Conservation (phyloP, 2,113 vertebrate species). For the Meriones unguiculatus region DNA sequence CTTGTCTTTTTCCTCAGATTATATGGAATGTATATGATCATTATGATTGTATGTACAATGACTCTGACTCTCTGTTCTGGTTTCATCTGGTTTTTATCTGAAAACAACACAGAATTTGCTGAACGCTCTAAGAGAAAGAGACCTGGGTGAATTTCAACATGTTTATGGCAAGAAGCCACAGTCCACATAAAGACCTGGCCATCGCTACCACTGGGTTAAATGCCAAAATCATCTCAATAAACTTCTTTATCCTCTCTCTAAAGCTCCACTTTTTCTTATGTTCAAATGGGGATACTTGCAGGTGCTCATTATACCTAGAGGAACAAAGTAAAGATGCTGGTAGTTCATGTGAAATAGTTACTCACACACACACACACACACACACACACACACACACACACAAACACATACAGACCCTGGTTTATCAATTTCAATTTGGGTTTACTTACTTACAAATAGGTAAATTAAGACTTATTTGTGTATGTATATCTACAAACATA, state of each 20-base stretch:
- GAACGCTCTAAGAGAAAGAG: background rate
- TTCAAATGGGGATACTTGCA: background rate
- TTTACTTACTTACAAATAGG: background rate
- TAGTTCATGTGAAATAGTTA: background rate
- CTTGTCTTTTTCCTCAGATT: conserved; percentile 10
- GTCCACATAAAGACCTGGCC: background rate
- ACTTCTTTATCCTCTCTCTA: background rate
- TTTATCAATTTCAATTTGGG: background rate
- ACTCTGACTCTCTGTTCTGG: background rate
- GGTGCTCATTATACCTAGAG: background rate
- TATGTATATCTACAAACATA: background rate
- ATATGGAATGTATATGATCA: background rate
- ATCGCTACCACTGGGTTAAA: background rate
- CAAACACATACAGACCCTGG: background rate
- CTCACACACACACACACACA: background rate
- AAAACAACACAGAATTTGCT: background rate
- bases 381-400: background rate
- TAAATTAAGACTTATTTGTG: background rate
- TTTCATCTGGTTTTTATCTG: background rate
- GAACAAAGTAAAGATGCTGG: background rate
- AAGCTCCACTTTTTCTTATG: background rate
- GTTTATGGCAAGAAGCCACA: background rate
- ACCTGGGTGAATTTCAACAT: background rate
- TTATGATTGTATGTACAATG: background rate
- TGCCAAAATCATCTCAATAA: background rate